Evolutionary conservation across 2,888 invertebrate species (phyloP).

Genomic region (Formica aserva): DNA sequence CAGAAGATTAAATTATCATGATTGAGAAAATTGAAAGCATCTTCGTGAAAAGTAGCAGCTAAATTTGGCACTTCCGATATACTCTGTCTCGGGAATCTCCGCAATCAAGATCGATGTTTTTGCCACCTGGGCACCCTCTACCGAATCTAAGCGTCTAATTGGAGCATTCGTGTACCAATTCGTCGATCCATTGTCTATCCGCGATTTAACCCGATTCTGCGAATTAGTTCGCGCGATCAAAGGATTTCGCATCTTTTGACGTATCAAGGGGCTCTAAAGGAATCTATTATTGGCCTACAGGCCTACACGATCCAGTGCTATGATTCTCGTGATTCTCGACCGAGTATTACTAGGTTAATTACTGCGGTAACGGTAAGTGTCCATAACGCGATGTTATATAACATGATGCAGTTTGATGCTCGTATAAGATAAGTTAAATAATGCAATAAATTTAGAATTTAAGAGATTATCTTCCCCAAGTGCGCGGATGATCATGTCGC

Average conservation of each 20-base stretch:
- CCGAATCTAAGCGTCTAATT: conserved; percentile 17
- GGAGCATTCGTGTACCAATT: conserved; percentile 13
- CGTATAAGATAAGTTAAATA: conserved; percentile 25
- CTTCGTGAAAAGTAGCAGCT: neutral
- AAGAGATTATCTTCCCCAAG: conserved; percentile 8
- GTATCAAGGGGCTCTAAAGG: conserved; percentile 13
- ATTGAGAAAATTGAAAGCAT: neutral
- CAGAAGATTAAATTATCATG: neutral
- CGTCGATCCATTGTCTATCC: conserved; percentile 35
- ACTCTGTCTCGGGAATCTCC: neutral
- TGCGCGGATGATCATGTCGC: neutral
- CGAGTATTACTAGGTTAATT: conserved; percentile 29
- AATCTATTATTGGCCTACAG: conserved; percentile 31
- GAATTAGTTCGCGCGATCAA: conserved; percentile 39
- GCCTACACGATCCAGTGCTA: conserved; percentile 1
- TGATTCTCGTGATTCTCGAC: neutral
- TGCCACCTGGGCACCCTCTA: neutral
- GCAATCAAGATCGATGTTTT: neutral
- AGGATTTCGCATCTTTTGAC: conserved; percentile 31
- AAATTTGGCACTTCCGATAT: neutral
- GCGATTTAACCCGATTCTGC: conserved; percentile 24
- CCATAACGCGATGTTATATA: conserved; percentile 37
- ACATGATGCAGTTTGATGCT: conserved; percentile 22
- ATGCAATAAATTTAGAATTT: conserved; percentile 28
- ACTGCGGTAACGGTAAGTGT: conserved; percentile 26